Percentiles rank a stretch among this genome's conserved stretches.
phyloP scores from a whole-genome alignment of 2,113 vertebrate species.

The Dermatemys mawii region DNA sequence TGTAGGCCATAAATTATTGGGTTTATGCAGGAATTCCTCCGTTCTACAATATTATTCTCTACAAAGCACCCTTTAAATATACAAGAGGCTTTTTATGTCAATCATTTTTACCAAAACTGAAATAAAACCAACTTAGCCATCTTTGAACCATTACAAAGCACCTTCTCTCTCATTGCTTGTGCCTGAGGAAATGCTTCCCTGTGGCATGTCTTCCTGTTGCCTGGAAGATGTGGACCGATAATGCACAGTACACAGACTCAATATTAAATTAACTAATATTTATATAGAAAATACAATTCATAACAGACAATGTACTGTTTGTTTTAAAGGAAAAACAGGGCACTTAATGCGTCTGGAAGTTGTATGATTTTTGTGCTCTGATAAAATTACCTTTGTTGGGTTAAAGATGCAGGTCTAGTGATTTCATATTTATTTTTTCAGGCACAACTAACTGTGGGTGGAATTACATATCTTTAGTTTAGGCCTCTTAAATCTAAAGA shows the following conservation, averaged over 20 bases:
- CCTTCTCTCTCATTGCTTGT: background rate
- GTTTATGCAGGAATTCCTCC: background rate
- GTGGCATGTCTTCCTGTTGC: background rate
- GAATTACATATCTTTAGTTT: background rate
- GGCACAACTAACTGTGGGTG: background rate
- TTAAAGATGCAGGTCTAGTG: background rate
- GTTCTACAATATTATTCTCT: background rate
- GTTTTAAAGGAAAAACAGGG: background rate
- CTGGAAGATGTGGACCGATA: background rate
- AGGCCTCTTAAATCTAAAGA: background rate
- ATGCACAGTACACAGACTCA: background rate
- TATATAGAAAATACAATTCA: background rate
- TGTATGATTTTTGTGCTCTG: background rate
- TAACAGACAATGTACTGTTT: background rate
- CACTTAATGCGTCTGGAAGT: accelerated
- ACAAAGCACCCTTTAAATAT: background rate
- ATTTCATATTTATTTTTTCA: background rate
- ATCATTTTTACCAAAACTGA: background rate
- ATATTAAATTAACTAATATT: background rate
- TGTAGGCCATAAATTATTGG: background rate
- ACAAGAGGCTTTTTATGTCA: background rate
- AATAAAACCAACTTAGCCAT: background rate
- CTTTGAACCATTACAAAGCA: background rate
- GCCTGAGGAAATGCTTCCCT: background rate
- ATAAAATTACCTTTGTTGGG: background rate